Conservation (phyloP, 2,797 vertebrate genomes). For the Bradypodion ventrale region DNA sequence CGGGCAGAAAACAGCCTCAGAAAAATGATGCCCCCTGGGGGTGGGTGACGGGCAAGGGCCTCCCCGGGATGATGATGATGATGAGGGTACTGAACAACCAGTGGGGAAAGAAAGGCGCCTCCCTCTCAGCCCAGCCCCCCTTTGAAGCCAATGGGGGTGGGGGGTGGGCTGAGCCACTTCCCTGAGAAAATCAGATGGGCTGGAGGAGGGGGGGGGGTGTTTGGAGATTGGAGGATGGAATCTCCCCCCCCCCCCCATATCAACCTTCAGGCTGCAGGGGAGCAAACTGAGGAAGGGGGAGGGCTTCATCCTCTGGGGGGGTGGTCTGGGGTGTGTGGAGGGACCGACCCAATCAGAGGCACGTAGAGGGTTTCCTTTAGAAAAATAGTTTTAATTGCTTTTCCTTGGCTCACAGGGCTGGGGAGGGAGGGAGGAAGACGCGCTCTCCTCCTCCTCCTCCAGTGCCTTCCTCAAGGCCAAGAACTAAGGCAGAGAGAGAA, state of each 20-base stretch:
- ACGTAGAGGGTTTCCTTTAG: neutral
- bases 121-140: too few species aligned
- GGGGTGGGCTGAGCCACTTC: too few species aligned
- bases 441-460: neutral
- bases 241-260: too few species aligned
- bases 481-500: conserved; percentile 8
- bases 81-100: neutral
- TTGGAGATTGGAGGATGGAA: neutral
- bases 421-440: neutral
- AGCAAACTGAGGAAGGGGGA: too few species aligned
- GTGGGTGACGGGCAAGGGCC: too few species aligned
- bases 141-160: too few species aligned
- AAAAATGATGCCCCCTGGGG: too few species aligned
- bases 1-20: too few species aligned
- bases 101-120: neutral
- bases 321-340: too few species aligned
- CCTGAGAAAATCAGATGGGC: too few species aligned
- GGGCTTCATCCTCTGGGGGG: neutral
- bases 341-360: rapidly evolving
- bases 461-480: neutral
- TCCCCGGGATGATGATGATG: too few species aligned
- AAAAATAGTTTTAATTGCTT: conserved; percentile 2
- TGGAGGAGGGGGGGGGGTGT: neutral
- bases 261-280: too few species aligned
- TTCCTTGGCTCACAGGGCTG: neutral